Percentiles rank a stretch among this genome's conserved stretches.
These are phyloP conservation scores for Zygogramma bicolorata DNA, from an alignment of 2,888 invertebrate genomes.

Conservation along the genomic window DNA sequence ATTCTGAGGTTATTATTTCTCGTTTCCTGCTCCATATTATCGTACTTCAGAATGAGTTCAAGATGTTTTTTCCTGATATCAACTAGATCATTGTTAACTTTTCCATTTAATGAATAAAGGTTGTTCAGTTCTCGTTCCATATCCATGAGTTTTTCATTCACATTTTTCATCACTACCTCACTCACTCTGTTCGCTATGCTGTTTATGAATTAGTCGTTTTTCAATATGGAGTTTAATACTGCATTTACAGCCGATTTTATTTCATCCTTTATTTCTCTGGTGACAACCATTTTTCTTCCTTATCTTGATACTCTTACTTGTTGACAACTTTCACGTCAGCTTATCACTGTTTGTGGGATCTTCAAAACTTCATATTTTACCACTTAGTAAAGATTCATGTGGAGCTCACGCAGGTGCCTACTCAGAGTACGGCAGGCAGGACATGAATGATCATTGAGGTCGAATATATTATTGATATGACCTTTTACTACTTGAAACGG, in stretches of 20 bases:
- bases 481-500: too few species aligned
- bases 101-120: neutral
- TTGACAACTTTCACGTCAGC: neutral
- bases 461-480: too few species aligned
- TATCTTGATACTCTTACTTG: neutral
- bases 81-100: neutral
- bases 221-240: neutral
- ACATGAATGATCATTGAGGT: too few species aligned
- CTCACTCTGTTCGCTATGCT: neutral
- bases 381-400: neutral
- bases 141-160: too few species aligned
- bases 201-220: neutral
- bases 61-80: neutral
- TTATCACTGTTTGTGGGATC: neutral
- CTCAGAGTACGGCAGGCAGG: neutral
- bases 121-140: neutral
- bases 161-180: neutral
- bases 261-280: too few species aligned
- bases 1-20: neutral
- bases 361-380: neutral
- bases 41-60: neutral
- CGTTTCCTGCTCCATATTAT: neutral
- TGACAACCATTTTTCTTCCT: neutral
- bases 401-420: neutral
- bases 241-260: neutral